Conservation (phyloP, 2,888 invertebrate genomes). For the Erpobdella octoculata region DNA sequence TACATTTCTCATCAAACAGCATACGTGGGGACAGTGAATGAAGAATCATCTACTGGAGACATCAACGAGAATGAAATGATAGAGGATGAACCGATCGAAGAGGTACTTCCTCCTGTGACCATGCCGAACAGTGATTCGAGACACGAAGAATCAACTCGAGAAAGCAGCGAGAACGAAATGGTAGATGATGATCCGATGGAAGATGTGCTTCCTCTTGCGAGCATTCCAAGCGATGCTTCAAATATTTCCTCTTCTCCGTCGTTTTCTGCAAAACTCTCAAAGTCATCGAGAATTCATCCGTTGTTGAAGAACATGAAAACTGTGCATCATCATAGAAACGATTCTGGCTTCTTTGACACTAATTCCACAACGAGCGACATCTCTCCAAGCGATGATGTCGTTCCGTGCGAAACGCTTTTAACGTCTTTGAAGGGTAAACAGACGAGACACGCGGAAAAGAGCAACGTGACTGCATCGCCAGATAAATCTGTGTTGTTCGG, state of each 20-base stretch:
- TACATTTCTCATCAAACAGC: neutral
- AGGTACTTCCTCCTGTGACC: neutral
- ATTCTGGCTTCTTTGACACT: slow-evolving; percentile 9
- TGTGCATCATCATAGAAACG: neutral
- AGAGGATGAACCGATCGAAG: neutral
- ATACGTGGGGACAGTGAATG: neutral
- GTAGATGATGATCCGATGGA: neutral
- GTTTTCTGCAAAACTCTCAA: too few relatives aligned
- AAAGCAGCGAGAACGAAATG: neutral
- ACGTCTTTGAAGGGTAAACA: too few relatives aligned
- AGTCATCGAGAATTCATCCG: too few relatives aligned
- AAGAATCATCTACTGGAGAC: too few relatives aligned
- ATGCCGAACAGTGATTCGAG: too few relatives aligned
- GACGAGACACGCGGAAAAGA: too few relatives aligned
- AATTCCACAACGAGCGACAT: neutral
- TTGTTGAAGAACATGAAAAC: neutral
- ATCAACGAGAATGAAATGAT: neutral
- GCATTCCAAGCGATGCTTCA: too few relatives aligned
- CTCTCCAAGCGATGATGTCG: neutral
- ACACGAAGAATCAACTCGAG: too few relatives aligned
- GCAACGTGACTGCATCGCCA: too few relatives aligned
- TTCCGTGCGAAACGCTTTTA: neutral
- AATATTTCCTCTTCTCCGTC: too few relatives aligned
- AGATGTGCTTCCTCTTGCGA: neutral
- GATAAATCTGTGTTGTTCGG: too few relatives aligned